A percentile compares a stretch with the other conserved stretches of the same genome.
phyloP scores from a whole-genome alignment of 2,113 vertebrate genomes.

The Saguinus imperator region DNA sequence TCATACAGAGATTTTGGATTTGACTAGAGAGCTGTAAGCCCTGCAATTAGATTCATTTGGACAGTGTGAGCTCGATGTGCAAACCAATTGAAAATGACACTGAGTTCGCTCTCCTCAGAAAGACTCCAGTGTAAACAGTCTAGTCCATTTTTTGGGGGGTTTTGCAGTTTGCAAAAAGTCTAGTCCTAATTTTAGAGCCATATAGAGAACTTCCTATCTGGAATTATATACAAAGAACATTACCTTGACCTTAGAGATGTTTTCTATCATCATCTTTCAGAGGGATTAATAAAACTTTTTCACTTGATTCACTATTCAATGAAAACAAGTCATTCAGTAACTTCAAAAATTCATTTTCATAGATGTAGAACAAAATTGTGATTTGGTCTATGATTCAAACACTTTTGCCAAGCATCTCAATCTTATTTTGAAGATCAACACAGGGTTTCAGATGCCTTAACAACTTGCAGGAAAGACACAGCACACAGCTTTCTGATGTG shows the following conservation, averaged over 20 bases:
- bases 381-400: background rate
- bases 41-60: background rate
- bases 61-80: background rate
- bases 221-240: background rate
- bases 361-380: background rate
- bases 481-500: background rate
- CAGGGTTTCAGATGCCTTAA: background rate
- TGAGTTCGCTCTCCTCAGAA: background rate
- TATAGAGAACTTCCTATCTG: background rate
- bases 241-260: background rate
- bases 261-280: background rate
- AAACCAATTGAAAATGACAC: slow-evolving; percentile 29
- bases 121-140: background rate
- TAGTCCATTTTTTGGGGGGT: background rate
- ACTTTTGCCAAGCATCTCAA: background rate
- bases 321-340: background rate
- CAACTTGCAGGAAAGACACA: background rate
- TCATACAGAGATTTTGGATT: background rate
- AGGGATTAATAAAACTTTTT: background rate
- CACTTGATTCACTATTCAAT: background rate
- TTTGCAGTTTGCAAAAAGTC: slow-evolving; percentile 14
- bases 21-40: background rate
- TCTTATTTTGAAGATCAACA: background rate
- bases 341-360: background rate
- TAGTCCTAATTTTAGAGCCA: slow-evolving; percentile 43